phyloP scores from a whole-genome alignment of 1,140 invertebrate species.

The Liolophura sinensis region DNA sequence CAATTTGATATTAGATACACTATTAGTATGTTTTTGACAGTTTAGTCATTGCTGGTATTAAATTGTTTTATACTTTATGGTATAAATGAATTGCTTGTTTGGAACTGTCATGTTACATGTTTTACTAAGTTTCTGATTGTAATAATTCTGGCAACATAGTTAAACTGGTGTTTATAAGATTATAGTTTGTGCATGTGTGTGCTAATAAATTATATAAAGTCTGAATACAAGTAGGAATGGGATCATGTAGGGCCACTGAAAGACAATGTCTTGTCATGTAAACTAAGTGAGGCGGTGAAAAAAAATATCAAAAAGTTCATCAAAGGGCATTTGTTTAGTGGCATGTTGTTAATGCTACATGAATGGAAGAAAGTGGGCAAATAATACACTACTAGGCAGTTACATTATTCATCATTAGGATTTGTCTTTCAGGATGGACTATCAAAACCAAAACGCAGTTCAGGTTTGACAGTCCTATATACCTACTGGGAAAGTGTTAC shows the following conservation, averaged over 20 bases:
- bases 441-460: constrained; percentile 81
- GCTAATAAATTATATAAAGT: too few species aligned
- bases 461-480: constrained; percentile 84
- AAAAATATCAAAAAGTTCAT: constrained; percentile 2
- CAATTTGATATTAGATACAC: background rate
- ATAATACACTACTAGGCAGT: background rate
- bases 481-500: constrained; percentile 80
- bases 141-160: too few species aligned
- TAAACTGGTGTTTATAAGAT: too few species aligned
- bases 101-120: too few species aligned
- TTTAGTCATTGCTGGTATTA: background rate
- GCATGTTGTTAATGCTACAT: background rate
- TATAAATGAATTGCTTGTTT: too few species aligned
- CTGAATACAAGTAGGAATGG: too few species aligned
- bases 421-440: constrained; percentile 65
- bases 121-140: too few species aligned
- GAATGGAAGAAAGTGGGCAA: background rate
- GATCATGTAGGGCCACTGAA: too few species aligned
- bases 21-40: background rate
- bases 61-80: too few species aligned
- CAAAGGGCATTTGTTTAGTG: background rate
- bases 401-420: constrained; percentile 3
- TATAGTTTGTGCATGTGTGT: too few species aligned
- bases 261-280: too few species aligned
- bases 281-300: too few species aligned